These are phyloP conservation scores for Rhogogaster chlorosoma DNA, from an alignment of 2,888 invertebrate species.

Conservation along the genomic window DNA sequence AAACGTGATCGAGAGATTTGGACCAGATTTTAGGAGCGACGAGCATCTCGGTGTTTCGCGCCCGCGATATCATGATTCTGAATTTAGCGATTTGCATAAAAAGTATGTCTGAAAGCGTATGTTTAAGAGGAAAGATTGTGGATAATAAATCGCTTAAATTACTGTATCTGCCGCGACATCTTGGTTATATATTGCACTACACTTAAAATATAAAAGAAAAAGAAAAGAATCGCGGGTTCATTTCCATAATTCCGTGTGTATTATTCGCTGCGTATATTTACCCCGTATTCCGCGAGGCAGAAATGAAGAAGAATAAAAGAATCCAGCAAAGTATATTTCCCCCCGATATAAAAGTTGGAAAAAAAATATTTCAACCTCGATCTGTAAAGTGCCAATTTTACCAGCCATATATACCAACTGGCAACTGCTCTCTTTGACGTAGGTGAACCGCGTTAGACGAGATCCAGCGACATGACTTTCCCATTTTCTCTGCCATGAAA, in stretches of 20 bases:
- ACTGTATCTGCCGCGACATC: neutral
- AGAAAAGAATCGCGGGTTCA: neutral
- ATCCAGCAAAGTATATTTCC: neutral
- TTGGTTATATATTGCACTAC: neutral
- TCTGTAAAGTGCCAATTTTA: neutral
- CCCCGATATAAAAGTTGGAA: neutral
- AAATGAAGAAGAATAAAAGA: neutral
- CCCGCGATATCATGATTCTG: neutral
- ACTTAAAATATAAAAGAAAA: no score
- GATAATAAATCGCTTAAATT: neutral
- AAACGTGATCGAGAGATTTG: neutral
- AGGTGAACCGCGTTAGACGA: neutral
- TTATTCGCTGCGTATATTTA: neutral
- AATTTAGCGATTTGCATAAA: neutral
- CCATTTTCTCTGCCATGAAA: conserved; percentile 34
- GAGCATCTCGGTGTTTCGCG: neutral
- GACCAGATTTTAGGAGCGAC: neutral
- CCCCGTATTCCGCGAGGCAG: neutral
- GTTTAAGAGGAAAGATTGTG: neutral
- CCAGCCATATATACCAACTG: neutral
- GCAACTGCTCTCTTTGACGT: neutral
- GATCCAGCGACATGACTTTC: conserved; percentile 33
- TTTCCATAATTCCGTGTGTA: neutral
- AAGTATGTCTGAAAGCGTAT: neutral
- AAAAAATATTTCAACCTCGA: neutral